phyloP scores from a whole-genome alignment of 2,888 invertebrate species.

The Pandemis heparana region DNA sequence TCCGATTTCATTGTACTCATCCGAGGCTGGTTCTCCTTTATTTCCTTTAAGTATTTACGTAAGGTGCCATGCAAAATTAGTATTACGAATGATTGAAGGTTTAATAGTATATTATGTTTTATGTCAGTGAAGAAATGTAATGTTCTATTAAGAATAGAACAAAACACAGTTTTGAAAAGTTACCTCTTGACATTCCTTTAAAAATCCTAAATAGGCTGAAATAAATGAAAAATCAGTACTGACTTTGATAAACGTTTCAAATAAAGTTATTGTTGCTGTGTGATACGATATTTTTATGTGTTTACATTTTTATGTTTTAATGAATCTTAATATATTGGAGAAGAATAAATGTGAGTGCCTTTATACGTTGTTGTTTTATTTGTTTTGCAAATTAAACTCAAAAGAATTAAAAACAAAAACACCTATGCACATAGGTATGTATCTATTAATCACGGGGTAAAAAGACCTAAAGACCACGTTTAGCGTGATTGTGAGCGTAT shows the following conservation, averaged over 20 bases:
- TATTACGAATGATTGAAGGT: conserved; percentile 17
- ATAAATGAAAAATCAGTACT: conserved; percentile 19
- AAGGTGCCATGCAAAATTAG: conserved; percentile 47
- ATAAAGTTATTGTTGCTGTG: conserved; percentile 68
- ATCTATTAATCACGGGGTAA: too few relatives aligned
- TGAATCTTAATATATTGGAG: conserved; percentile 81
- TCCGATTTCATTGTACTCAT: conserved; percentile 23
- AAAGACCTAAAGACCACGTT: background rate
- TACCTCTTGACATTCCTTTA: conserved; percentile 32
- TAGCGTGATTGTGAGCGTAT: too few relatives aligned
- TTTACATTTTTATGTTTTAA: conserved; percentile 74
- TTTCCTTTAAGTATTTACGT: conserved; percentile 36
- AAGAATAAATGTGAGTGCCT: conserved; percentile 76
- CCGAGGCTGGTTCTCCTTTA: conserved; percentile 36
- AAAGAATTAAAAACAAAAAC: too few relatives aligned
- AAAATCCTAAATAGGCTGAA: conserved; percentile 2
- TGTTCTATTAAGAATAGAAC: background rate
- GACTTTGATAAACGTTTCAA: conserved; percentile 34
- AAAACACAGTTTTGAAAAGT: conserved; percentile 22
- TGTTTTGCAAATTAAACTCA: too few relatives aligned
- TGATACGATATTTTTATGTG: conserved; percentile 74
- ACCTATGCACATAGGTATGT: too few relatives aligned
- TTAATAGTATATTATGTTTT: conserved; percentile 15
- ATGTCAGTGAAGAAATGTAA: conserved; percentile 1
- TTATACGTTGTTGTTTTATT: conserved; percentile 65